Evolutionary conservation across 2,888 invertebrate genomes (phyloP).

Genomic region (Spatulosminthurus flaviceps): DNA sequence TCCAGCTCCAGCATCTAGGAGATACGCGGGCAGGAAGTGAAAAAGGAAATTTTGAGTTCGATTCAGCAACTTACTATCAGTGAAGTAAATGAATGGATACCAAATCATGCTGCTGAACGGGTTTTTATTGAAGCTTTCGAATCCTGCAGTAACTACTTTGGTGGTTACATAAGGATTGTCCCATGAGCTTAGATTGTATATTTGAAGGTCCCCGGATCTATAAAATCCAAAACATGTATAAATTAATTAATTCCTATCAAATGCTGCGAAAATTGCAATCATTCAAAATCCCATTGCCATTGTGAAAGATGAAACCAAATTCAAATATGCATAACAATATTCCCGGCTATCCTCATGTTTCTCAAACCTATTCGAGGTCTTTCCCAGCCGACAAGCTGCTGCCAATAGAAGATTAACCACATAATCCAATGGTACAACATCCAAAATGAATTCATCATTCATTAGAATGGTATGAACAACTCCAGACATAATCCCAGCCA

Average conservation of each 20-base stretch:
- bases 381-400: conserved; percentile 78
- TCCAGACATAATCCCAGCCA: conserved; percentile 68
- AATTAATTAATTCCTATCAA: too few relatives aligned
- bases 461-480: conserved; percentile 77
- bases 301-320: too few relatives aligned
- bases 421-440: conserved; percentile 89
- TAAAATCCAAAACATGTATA: too few relatives aligned
- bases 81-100: conserved; percentile 83
- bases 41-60: conserved; percentile 78
- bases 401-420: conserved; percentile 93
- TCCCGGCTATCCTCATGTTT: too few relatives aligned
- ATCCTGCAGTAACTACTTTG: neutral
- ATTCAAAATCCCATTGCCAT: too few relatives aligned
- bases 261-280: too few relatives aligned
- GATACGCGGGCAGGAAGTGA: conserved; percentile 85
- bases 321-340: too few relatives aligned
- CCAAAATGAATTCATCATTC: conserved; percentile 78
- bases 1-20: conserved; percentile 73
- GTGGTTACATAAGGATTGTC: conserved; percentile 67
- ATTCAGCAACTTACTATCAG: conserved; percentile 78
- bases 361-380: neutral
- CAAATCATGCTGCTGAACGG: conserved; percentile 87
- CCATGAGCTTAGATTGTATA: conserved; percentile 65
- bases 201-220: neutral
- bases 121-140: conserved; percentile 71